Conservation (phyloP, 2,888 invertebrate genomes). For the Hecatera dysodea region DNA sequence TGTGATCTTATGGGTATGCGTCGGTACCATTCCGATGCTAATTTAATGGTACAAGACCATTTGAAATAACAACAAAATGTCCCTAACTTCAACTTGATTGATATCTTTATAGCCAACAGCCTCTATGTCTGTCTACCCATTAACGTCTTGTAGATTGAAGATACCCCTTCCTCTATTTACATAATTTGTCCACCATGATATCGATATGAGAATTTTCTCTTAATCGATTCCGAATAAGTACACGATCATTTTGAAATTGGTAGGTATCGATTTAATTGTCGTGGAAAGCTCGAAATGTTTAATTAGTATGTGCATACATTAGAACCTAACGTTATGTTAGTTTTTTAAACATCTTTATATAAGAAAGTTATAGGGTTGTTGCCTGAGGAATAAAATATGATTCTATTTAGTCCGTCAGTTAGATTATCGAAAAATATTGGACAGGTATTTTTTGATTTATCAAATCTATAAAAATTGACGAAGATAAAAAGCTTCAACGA, state of each 20-base stretch:
- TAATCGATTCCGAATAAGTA: constrained; percentile 40
- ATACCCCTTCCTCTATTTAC: constrained; percentile 58
- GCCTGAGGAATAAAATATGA: too few species aligned
- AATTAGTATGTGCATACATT: constrained; percentile 26
- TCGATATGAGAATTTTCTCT: constrained; percentile 35
- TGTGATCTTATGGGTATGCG: constrained; percentile 71
- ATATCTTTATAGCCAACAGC: constrained; percentile 85
- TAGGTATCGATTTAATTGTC: constrained; percentile 33
- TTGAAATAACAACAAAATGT: constrained; percentile 73
- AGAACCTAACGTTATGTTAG: neutral
- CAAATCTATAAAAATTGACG: too few species aligned
- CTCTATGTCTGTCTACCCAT: constrained; percentile 63
- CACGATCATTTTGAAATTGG: constrained; percentile 28
- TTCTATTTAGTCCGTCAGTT: too few species aligned
- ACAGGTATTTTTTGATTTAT: too few species aligned
- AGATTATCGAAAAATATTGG: too few species aligned
- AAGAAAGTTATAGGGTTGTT: neutral
- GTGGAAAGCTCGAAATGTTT: constrained; percentile 37
- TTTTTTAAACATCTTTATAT: neutral
- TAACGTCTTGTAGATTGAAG: constrained; percentile 64
- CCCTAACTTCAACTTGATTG: constrained; percentile 77
- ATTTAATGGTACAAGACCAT: constrained; percentile 80
- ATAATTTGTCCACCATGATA: constrained; percentile 52
- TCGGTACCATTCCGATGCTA: constrained; percentile 84
- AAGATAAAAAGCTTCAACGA: too few species aligned